These are phyloP conservation scores for Muntiacus reevesi DNA, from an alignment of 2,113 vertebrate genomes.

Conservation along the genomic window DNA sequence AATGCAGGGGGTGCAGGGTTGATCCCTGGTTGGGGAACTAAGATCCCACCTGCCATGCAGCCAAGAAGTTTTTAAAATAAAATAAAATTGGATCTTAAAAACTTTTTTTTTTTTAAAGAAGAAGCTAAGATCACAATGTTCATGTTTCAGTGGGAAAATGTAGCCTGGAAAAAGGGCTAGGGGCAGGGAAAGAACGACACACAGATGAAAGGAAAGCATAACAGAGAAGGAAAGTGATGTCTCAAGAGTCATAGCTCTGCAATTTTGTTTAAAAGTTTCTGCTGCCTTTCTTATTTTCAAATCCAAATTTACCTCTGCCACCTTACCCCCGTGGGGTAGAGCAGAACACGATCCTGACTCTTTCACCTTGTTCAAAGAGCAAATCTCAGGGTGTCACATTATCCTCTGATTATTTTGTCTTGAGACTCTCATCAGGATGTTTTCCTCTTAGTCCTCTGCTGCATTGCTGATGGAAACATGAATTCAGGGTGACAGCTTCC, in stretches of 20 bases:
- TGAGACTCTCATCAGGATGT: neutral
- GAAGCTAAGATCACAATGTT: neutral
- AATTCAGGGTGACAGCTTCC: neutral
- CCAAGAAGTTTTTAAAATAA: neutral
- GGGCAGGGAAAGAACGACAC: neutral
- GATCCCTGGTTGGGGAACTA: neutral
- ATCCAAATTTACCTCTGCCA: neutral
- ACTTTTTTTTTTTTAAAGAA: neutral
- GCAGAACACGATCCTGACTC: neutral
- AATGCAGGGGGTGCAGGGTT: neutral
- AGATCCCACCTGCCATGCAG: neutral
- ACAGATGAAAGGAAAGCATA: neutral
- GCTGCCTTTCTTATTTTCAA: neutral
- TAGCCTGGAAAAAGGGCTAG: neutral
- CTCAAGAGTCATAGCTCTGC: neutral
- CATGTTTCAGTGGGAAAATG: neutral
- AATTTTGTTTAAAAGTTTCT: neutral
- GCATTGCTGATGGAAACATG: neutral
- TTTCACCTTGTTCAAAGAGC: neutral
- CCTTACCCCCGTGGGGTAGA: neutral
- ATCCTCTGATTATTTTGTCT: neutral
- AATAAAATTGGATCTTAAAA: neutral
- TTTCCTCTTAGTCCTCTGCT: neutral
- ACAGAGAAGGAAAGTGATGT: neutral
- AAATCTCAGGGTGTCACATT: neutral